phyloP scores from a whole-genome alignment of 2,113 vertebrate species.

The Chiloscyllium plagiosum region DNA sequence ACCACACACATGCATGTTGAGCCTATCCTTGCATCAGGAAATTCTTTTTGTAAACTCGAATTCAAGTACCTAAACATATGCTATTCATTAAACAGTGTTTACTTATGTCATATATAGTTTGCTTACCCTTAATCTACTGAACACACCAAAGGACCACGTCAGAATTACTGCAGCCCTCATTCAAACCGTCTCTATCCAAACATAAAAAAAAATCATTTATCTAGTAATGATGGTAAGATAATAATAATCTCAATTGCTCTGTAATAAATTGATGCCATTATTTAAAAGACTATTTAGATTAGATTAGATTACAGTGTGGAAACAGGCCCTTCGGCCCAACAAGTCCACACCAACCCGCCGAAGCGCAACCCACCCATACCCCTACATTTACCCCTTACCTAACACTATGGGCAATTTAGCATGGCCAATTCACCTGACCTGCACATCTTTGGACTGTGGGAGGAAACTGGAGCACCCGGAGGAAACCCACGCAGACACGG shows the following conservation, averaged over 20 bases:
- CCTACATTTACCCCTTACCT: too few species aligned
- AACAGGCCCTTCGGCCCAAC: too few species aligned
- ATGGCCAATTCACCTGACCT: too few species aligned
- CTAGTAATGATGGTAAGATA: slow-evolving; percentile 12
- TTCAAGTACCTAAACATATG: slow-evolving; percentile 50
- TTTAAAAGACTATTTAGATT: background rate
- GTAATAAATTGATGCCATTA: background rate
- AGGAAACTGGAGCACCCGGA: too few species aligned
- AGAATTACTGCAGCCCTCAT: slow-evolving; percentile 26
- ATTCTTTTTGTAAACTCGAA: slow-evolving; percentile 28
- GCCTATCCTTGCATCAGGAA: slow-evolving; percentile 49
- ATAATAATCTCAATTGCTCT: slow-evolving; percentile 1
- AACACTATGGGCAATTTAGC: too few species aligned
- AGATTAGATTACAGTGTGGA: too few species aligned
- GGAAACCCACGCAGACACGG: too few species aligned
- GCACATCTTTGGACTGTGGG: too few species aligned
- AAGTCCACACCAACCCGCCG: too few species aligned
- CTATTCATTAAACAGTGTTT: slow-evolving; percentile 46
- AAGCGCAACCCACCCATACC: too few species aligned
- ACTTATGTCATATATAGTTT: slow-evolving; percentile 41
- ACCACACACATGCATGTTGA: slow-evolving; percentile 41
- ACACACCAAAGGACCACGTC: slow-evolving; percentile 35
- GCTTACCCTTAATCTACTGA: slow-evolving; percentile 41
- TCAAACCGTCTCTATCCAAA: slow-evolving; percentile 17
- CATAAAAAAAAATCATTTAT: slow-evolving; percentile 32